These are phyloP conservation scores for Bathynomus jamesi DNA, from an alignment of 1,140 invertebrate genomes.

Conservation along the genomic window DNA sequence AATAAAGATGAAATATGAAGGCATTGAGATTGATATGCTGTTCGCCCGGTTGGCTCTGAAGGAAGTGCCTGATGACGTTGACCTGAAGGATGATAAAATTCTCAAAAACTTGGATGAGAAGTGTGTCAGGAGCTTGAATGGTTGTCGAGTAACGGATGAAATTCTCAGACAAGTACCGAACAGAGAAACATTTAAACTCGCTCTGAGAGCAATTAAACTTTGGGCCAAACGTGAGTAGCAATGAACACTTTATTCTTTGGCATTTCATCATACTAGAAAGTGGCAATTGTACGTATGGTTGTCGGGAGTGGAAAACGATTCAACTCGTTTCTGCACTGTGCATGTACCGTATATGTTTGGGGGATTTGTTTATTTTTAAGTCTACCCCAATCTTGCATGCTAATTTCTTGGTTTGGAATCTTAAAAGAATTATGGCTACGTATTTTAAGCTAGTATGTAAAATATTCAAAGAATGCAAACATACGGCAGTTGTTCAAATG, in stretches of 20 bases:
- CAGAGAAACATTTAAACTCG: constrained; percentile 85
- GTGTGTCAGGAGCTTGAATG: constrained; percentile 94
- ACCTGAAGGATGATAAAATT: constrained; percentile 81
- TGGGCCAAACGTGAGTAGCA: constrained; percentile 97
- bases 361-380: too few species aligned
- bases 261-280: background rate
- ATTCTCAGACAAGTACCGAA: constrained; percentile 92
- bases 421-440: too few species aligned
- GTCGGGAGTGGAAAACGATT: too few species aligned
- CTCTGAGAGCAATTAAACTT: constrained; percentile 89
- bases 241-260: background rate
- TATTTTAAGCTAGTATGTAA: too few species aligned
- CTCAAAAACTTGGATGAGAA: constrained; percentile 94
- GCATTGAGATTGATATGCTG: constrained; percentile 96
- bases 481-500: too few species aligned
- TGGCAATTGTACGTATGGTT: too few species aligned
- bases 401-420: too few species aligned
- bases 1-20: constrained; percentile 98
- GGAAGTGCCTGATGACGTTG: constrained; percentile 74
- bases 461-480: too few species aligned
- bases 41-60: constrained; percentile 90
- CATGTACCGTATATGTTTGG: too few species aligned
- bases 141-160: constrained; percentile 96
- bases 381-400: too few species aligned
- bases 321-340: too few species aligned